Conservation (phyloP, 2,888 invertebrate genomes). For the Tribolium freemani region DNA sequence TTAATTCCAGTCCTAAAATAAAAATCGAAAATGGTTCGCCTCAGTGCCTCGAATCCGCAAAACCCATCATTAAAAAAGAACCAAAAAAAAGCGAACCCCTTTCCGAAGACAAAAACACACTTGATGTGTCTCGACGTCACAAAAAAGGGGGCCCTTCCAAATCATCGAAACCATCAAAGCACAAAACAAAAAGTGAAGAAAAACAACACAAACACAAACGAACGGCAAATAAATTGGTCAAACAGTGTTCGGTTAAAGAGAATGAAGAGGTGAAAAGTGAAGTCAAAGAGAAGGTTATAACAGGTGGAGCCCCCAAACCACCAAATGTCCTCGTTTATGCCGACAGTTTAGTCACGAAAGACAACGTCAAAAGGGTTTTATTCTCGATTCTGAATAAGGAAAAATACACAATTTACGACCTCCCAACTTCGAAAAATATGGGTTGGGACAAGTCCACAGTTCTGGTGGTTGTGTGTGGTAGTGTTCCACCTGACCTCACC, state of each 20-base stretch:
- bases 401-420: slow-evolving; percentile 75
- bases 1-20: slow-evolving; percentile 63
- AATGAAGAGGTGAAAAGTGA: slow-evolving; percentile 44
- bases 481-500: slow-evolving; percentile 76
- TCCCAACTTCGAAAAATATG: slow-evolving; percentile 62
- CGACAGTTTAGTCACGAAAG: slow-evolving; percentile 81
- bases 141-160: slow-evolving; percentile 40
- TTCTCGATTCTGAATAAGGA: slow-evolving; percentile 79
- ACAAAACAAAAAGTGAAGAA: slow-evolving; percentile 38
- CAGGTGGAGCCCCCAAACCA: slow-evolving; percentile 71
- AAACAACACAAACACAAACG: slow-evolving; percentile 30
- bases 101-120: slow-evolving; percentile 46
- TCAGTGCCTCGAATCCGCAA: slow-evolving; percentile 53
- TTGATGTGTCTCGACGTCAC: slow-evolving; percentile 60
- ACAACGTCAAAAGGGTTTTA: slow-evolving; percentile 80
- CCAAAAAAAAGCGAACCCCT: not conserved
- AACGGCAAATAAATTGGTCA: slow-evolving; percentile 49
- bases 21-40: slow-evolving; percentile 64
- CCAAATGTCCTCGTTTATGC: slow-evolving; percentile 87
- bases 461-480: slow-evolving; percentile 84
- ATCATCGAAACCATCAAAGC: slow-evolving; percentile 2
- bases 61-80: slow-evolving; percentile 19
- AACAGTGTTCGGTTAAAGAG: slow-evolving; percentile 48
- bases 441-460: slow-evolving; percentile 63
- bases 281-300: slow-evolving; percentile 34